Evolutionary conservation across 2,888 invertebrate species (phyloP).

Genomic region (Sarcophaga caerulescens): DNA sequence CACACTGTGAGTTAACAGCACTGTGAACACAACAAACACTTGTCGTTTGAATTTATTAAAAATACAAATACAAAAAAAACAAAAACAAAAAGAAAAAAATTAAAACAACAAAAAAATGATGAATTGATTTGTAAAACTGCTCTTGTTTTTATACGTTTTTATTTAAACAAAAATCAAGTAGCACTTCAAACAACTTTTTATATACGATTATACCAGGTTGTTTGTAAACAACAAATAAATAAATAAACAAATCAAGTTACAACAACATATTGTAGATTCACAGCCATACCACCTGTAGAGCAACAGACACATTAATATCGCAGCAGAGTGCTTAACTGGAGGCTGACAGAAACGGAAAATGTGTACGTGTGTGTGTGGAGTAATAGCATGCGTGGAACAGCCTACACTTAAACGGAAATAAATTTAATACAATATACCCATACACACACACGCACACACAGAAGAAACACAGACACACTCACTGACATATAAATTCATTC

Average conservation of each 20-base stretch:
- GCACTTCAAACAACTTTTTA: conserved; percentile 35
- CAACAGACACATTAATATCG: conserved; percentile 43
- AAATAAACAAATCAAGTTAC: conserved; percentile 19
- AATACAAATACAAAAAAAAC: conserved; percentile 11
- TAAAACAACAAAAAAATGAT: background rate
- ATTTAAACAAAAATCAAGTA: conserved; percentile 48
- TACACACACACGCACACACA: conserved; percentile 28
- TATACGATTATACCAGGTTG: too few species aligned
- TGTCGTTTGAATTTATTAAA: conserved; percentile 44
- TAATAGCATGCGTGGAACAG: conserved; percentile 49
- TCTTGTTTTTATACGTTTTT: conserved; percentile 4
- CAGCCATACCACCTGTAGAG: conserved; percentile 53
- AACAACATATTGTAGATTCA: conserved; percentile 4
- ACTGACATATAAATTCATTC: background rate
- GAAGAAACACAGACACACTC: conserved; percentile 10
- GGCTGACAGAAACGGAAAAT: conserved; percentile 40
- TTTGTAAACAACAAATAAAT: conserved; percentile 11
- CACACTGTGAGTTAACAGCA: conserved; percentile 20
- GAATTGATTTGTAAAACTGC: conserved; percentile 7
- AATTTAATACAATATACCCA: conserved; percentile 48
- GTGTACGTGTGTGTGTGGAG: background rate
- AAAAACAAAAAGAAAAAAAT: conserved; percentile 21
- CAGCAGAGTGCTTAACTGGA: conserved; percentile 44
- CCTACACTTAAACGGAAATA: conserved; percentile 68
- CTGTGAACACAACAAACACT: conserved; percentile 52